Evolutionary conservation across 2,888 invertebrate species (phyloP), one percentile per base, ranked within the genome.

Genomic region (Stenurella melanura): DNA sequence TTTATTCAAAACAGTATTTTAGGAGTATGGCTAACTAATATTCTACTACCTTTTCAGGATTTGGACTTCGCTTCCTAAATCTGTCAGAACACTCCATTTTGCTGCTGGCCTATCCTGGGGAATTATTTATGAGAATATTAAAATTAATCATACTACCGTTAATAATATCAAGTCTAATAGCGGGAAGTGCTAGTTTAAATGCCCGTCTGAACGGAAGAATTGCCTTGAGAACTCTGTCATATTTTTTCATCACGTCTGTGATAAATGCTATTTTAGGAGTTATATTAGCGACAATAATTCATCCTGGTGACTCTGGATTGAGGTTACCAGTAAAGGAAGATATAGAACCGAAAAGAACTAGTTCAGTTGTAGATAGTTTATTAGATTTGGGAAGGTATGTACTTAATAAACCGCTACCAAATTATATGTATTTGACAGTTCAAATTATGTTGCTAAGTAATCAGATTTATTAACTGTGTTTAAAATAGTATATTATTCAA

Each of bases 101-200:
- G 90, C 90, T 97, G 79, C 95, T 97, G 83, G 94, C 96, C 1
- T 97, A 97, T 88, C 97, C 97, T 5, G 97, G 97, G 26, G 97
- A 97, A 88, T 91, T 97, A 10, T 97, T 97, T 88, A 96, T 97
- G 95, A 92, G 97, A 83, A 91, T 96, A 30, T 90, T 97, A 21
- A 96, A 97, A 88, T 92, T 97, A 82, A 95, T 97, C 94, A 97
- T 97, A 84, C 90, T 97, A 69, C 97, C 97, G 0, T 90, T 97
- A 82, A 95, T 97, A 83, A 96, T 97, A 82, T 96, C 96, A 75
- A 96, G 96, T 84, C 91, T 97, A 30, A 95, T 97, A 83, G 91
- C 93, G 89, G 96, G 96, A 12, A 96, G 96, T 54, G 96, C 96
- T 11, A 96, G 96, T 87, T 90, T 97, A 26, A 96, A 96, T 86